Conservation (phyloP, 2,113 vertebrate genomes). For the Platycercus adscitus region DNA sequence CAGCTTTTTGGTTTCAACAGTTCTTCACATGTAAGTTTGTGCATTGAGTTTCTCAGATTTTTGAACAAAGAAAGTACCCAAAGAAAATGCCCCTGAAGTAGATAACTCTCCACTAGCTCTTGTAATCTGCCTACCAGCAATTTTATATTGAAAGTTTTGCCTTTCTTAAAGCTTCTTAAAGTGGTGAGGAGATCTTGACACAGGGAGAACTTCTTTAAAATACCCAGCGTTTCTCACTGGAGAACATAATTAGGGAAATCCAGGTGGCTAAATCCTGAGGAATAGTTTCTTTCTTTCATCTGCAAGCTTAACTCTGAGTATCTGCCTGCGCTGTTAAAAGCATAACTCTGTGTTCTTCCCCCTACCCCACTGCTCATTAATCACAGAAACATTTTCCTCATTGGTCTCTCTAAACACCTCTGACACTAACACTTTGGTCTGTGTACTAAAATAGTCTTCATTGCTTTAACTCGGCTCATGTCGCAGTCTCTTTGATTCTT, state of each 20-base stretch:
- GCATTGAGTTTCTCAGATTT: background rate
- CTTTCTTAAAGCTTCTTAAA: background rate
- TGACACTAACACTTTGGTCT: background rate
- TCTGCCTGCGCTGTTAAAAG: background rate
- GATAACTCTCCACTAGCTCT: background rate
- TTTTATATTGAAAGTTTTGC: background rate
- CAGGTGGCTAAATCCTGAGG: background rate
- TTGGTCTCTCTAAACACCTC: background rate
- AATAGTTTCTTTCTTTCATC: background rate
- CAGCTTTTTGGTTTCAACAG: background rate
- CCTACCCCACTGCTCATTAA: background rate
- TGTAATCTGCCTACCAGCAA: background rate
- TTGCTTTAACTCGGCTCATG: background rate
- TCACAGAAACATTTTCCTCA: background rate
- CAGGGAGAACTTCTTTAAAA: background rate
- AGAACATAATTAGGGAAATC: background rate
- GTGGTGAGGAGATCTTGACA: background rate
- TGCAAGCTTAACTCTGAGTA: background rate
- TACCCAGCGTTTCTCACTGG: background rate
- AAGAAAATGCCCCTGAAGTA: background rate
- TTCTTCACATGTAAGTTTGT: background rate
- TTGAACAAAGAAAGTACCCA: background rate
- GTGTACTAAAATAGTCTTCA: background rate
- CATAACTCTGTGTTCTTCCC: background rate
- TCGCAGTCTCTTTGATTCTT: background rate